Conservation (phyloP, 1,140 invertebrate genomes). For the Atta colombica region DNA sequence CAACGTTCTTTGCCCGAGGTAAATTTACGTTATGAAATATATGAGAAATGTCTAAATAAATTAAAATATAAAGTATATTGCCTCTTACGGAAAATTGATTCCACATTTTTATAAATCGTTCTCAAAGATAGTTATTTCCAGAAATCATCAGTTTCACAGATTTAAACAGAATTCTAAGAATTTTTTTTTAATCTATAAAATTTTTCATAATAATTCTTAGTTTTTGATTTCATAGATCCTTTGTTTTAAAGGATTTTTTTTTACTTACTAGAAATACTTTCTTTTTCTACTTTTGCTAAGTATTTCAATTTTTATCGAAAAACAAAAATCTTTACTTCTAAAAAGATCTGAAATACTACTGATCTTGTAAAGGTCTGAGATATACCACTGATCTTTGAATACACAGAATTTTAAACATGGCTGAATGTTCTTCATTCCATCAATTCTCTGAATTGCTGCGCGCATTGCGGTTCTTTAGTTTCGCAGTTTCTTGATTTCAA, state of each 20-base stretch:
- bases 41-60: not conserved
- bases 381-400: not conserved
- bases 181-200: not conserved
- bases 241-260: not conserved
- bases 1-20: slow-evolving; percentile 96
- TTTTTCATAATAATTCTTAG: not conserved
- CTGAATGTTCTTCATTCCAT: not conserved
- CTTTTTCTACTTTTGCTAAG: not conserved
- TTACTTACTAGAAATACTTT: no score
- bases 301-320: not conserved
- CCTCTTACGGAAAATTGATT: not conserved
- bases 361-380: not conserved
- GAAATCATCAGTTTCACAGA: not conserved
- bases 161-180: not conserved
- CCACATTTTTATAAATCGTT: not conserved
- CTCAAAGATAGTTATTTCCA: not conserved
- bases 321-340: not conserved
- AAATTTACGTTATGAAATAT: slow-evolving; percentile 56
- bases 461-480: not conserved
- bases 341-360: not conserved
- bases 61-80: slow-evolving; percentile 21
- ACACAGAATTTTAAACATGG: not conserved
- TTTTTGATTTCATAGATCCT: not conserved
- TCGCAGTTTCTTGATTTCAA: slow-evolving; percentile 11
- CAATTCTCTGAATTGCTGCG: not conserved